Conservation (phyloP, 2,797 vertebrate species). For the Yasuhikotakia modesta region DNA sequence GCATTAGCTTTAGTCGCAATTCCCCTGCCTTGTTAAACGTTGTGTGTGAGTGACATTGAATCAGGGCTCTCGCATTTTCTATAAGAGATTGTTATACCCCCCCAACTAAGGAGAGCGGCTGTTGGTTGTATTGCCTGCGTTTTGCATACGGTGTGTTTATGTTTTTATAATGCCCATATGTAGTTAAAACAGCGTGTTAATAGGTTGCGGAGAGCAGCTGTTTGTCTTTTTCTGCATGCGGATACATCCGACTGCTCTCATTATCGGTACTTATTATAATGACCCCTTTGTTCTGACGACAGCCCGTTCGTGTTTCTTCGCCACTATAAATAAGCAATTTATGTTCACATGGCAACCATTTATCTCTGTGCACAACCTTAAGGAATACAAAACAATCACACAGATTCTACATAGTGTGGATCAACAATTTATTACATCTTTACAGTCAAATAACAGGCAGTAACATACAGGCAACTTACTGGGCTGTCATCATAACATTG, state of each 20-base stretch:
- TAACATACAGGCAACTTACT: not conserved
- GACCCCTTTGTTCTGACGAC: constrained; percentile 44
- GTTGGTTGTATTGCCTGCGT: not conserved
- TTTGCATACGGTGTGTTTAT: not conserved
- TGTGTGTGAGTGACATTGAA: constrained; percentile 39
- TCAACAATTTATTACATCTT: constrained; percentile 41
- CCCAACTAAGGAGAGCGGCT: not conserved
- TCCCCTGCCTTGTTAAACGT: constrained; percentile 51
- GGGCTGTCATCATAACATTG: constrained; percentile 65
- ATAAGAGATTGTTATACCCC: not conserved
- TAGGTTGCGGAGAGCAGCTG: constrained; percentile 2
- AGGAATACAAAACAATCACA: constrained; percentile 44
- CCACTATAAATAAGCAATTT: constrained; percentile 56
- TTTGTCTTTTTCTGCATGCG: not conserved
- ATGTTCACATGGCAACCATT: constrained; percentile 55
- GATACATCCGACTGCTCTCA: constrained; percentile 26
- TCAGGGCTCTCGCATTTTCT: not conserved
- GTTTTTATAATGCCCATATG: not conserved
- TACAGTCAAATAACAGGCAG: not conserved
- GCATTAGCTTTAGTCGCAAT: constrained; percentile 73
- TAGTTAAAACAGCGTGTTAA: constrained; percentile 3
- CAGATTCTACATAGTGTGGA: constrained; percentile 31
- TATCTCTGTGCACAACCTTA: constrained; percentile 34
- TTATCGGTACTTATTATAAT: constrained; percentile 54
- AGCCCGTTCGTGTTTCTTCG: constrained; percentile 37